A percentile compares a stretch with the other conserved stretches of the same genome.
These are phyloP conservation scores for Carduelis carduelis DNA, from an alignment of 2,797 vertebrate species.

Conservation along the genomic window DNA sequence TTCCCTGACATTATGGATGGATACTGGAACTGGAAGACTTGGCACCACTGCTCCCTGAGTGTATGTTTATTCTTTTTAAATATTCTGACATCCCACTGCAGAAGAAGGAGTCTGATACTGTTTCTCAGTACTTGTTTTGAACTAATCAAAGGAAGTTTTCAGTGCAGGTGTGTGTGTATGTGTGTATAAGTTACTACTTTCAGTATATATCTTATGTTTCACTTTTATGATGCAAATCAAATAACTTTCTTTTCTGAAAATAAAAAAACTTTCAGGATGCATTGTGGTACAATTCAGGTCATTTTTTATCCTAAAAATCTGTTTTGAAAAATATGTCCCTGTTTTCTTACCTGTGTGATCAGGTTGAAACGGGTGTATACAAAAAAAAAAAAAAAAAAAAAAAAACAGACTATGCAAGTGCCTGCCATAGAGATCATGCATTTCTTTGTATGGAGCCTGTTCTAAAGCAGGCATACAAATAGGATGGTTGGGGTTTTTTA, in stretches of 20 bases:
- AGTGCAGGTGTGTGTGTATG: not conserved
- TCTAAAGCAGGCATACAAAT: not conserved
- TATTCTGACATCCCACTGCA: not conserved
- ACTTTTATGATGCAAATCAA: not conserved
- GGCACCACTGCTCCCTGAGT: not conserved
- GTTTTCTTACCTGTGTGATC: not conserved
- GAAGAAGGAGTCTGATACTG: not conserved
- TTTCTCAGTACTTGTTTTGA: not conserved
- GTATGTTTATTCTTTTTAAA: not conserved
- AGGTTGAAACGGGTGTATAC: fast-evolving
- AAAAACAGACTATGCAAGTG: not conserved
- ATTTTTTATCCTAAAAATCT: not conserved
- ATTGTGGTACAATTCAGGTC: not conserved
- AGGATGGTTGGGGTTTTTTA: not conserved
- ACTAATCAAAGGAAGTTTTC: not conserved
- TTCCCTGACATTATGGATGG: not conserved
- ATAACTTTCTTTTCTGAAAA: not conserved
- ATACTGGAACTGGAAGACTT: not conserved
- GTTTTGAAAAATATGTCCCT: not conserved
- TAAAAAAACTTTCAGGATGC: not conserved
- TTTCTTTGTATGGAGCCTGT: not conserved
- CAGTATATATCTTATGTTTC: not conserved
- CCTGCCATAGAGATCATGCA: not conserved
- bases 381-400: not conserved
- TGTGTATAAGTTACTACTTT: not conserved